Base-by-base conservation (phyloP, 1,140 invertebrate genomes). In the Drosophila orena region DNA sequence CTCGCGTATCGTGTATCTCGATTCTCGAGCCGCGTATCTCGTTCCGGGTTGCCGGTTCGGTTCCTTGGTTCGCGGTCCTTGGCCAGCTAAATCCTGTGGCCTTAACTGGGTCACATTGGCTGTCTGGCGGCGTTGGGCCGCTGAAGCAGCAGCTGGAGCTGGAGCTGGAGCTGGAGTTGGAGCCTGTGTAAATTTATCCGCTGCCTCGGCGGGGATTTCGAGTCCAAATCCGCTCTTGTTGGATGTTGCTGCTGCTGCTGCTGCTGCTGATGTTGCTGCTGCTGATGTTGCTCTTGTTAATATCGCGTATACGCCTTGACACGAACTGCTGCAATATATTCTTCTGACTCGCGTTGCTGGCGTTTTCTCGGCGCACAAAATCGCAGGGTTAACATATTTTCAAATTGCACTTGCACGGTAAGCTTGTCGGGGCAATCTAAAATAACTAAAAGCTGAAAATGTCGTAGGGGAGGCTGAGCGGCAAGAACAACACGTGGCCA, bases 51-150 rank as follows among this genome's bases (percentile, higher is more conserved):
- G 15, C 22, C 38, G 61, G 40, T 57, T 80, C 57, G 56, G 52
- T 53, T 61, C 42, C 66, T 69, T 70, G 64, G 24, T 47, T 56
- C 64, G 66, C 43, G 43, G 66, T 49, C 50, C 62, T 61, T 61
- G 66, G 57, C 49, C 80, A 60, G 65, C 65, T 70, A 76, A 81
- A 65, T 75, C 66, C 65, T 64, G 64, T 68, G 46, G 49, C 62
- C 54, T 74, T 79, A 89, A 89, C 76, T 88, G 76, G 83, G 84
- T 89, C 83, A 88, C 83, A 88, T 89, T 52, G 68, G 80, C 54
- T 47, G 59, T 40, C 61, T 54, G 60, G 65, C 59, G 61, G 65
- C 55, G 57, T 22, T 70, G 66, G 24, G 65, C 35, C 66, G 65
- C 35, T 35, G 30, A 30, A 10, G 30, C 7, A 8, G 8, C 0